Conservation (phyloP, 2,797 vertebrate genomes). For the Psittacula derbiana region DNA sequence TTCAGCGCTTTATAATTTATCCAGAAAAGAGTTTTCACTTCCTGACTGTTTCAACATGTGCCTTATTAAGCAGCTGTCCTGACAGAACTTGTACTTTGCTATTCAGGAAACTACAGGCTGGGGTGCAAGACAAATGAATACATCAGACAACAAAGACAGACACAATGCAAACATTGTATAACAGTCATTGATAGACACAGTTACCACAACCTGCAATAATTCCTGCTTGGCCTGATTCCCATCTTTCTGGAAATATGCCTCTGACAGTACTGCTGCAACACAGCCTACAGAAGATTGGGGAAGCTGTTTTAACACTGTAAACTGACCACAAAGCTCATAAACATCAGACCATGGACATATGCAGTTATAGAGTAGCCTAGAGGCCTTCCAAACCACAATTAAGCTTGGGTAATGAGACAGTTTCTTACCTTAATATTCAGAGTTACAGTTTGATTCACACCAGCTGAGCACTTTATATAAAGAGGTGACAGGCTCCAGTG, state of each 20-base stretch:
- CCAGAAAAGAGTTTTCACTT: not conserved
- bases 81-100: not conserved
- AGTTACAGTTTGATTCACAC: not conserved
- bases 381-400: not conserved
- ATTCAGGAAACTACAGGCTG: not conserved
- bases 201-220: not conserved
- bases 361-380: not conserved
- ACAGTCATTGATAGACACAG: not conserved
- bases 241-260: not conserved
- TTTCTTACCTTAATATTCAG: not conserved
- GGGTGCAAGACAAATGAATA: not conserved
- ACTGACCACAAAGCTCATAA: not conserved
- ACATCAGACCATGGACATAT: not conserved
- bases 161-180: conserved; percentile 18
- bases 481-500: not conserved
- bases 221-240: not conserved
- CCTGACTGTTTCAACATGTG: not conserved
- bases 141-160: not conserved
- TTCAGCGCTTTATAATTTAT: not conserved
- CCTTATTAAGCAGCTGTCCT: not conserved
- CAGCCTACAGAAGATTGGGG: rapidly evolving
- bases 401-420: not conserved
- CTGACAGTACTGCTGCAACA: not conserved
- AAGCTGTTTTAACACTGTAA: not conserved
- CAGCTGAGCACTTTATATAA: not conserved